phyloP scores from a whole-genome alignment of 2,888 invertebrate genomes.

The Dexiosoma caninum region DNA sequence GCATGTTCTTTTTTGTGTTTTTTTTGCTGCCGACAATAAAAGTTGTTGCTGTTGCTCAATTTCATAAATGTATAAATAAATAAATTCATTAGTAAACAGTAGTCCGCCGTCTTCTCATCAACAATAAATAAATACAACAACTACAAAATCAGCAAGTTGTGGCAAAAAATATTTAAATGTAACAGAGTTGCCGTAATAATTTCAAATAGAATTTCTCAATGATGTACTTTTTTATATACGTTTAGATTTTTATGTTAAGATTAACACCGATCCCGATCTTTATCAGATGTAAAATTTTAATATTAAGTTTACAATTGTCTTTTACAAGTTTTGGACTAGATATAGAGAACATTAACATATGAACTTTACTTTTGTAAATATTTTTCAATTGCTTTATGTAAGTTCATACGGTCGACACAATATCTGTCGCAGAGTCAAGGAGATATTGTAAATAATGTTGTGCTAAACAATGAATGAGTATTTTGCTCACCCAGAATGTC shows the following conservation, averaged over 20 bases:
- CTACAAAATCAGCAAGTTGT: constrained; percentile 15
- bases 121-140: constrained; percentile 26
- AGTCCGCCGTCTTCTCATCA: constrained; percentile 45
- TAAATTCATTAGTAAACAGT: constrained; percentile 59
- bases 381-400: too few species aligned
- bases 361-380: too few species aligned
- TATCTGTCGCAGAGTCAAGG: too few species aligned
- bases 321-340: too few species aligned
- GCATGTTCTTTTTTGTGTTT: constrained; percentile 3
- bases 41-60: constrained; percentile 46
- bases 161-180: constrained; percentile 18
- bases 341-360: too few species aligned
- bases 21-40: constrained; percentile 1
- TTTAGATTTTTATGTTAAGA: neutral
- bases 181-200: constrained; percentile 15
- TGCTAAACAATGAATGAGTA: too few species aligned
- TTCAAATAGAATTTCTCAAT: neutral
- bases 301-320: too few species aligned
- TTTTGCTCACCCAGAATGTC: too few species aligned
- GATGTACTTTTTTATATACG: neutral
- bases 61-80: constrained; percentile 56
- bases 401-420: too few species aligned
- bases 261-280: too few species aligned
- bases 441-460: too few species aligned
- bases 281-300: too few species aligned